Base-by-base conservation (phyloP, 1,140 invertebrate species). In the Ceratina japonica region DNA sequence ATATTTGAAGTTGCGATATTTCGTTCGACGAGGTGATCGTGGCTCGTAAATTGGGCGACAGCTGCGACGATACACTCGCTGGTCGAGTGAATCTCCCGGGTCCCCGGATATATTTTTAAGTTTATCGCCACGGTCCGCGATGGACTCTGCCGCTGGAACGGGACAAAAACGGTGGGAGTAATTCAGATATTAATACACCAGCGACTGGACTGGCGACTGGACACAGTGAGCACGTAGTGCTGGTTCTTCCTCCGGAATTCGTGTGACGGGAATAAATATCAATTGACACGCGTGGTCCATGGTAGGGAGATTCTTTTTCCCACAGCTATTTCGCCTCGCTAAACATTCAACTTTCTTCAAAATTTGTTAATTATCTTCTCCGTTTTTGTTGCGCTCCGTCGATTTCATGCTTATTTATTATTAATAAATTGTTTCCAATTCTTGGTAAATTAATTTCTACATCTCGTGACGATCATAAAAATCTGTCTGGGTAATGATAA, bases 231-330 rank as follows among this genome's bases (percentile, higher is more conserved):
- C 27, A 31, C 37, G 37, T 10, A 44, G 37, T 8, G 24, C 64
- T 12, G 20, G 56, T 51, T 24, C 44, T 58, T 72, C 31, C 62
- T 58, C 68, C 72, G 18, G 77, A 84, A 84, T 84, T 84, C 65
- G 51, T 85, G 83, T 85, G 83, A 84, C 83, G 83, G 51, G 83
- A 78, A 78, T 84, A 81, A 84, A 84, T 81, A 74, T 85, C 79
- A 85, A 85, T 85, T 85, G 83, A 81, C 83, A 81, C 31, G 72
- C 69, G 73, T 63, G 64, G 49, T 80, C 63, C 69, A 49, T 69
- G 81, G 78, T 62, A 64, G 64, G 75, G 68, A 72, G 72, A 69
- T 85, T 10, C 37, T 44, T 74, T 81, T 77, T 81, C 74, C 81
- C 74, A 74, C 63, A 84, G 56, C 24, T 51, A n/a, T 75, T 16